A percentile compares a stretch with the other conserved stretches of the same genome.
Evolutionary conservation across 2,797 vertebrate species (phyloP).

Genomic region (Enteromius mattozi): DNA sequence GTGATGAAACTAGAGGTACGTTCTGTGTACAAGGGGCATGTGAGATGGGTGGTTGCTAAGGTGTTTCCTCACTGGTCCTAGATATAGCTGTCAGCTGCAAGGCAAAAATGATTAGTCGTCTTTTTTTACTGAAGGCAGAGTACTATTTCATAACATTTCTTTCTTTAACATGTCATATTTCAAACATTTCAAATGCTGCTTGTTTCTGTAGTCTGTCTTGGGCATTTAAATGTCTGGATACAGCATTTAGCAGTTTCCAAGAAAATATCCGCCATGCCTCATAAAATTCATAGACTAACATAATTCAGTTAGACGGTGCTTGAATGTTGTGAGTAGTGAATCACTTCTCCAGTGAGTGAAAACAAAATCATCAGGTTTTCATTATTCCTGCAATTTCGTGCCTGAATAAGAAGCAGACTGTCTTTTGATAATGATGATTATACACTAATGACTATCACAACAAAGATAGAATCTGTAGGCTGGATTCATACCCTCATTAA

Average conservation of each 20-base stretch:
- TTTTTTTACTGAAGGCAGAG: not conserved
- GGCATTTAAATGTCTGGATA: constrained; percentile 1
- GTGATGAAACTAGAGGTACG: not conserved
- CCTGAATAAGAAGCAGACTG: constrained; percentile 26
- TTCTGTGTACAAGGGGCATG: not conserved
- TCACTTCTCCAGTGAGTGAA: constrained; percentile 50
- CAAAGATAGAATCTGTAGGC: constrained; percentile 19
- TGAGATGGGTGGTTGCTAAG: not conserved
- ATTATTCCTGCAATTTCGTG: constrained; percentile 44
- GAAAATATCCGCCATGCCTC: constrained; percentile 15
- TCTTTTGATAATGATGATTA: constrained; percentile 45
- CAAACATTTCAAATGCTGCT: not conserved
- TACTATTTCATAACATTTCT: not conserved
- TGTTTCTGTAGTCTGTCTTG: constrained; percentile 8
- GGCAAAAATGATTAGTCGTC: not conserved
- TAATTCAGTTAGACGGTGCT: constrained; percentile 37
- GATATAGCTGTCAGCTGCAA: not conserved
- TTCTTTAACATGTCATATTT: constrained; percentile 4
- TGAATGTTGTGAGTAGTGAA: constrained; percentile 32
- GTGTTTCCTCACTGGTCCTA: not conserved
- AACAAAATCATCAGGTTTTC: constrained; percentile 56
- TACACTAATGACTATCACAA: constrained; percentile 43
- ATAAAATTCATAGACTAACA: constrained; percentile 19
- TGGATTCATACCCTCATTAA: constrained; percentile 14
- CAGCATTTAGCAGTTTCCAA: constrained; percentile 12